These are phyloP conservation scores for Nebria salina DNA, from an alignment of 2,888 invertebrate genomes.

Conservation along the genomic window DNA sequence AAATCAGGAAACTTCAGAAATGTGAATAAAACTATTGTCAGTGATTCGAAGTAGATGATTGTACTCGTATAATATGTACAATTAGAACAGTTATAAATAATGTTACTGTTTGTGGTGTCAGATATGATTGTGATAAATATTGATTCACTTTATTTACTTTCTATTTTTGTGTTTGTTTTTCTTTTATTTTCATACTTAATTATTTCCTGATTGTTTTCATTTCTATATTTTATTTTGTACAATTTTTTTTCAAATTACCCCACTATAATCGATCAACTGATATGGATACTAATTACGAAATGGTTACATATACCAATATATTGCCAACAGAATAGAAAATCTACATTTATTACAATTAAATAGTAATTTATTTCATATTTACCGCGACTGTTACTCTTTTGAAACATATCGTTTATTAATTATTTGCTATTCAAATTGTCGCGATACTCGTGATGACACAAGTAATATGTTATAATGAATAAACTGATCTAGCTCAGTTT, in stretches of 20 bases:
- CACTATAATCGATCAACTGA: neutral
- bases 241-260: neutral
- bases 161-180: neutral
- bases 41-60: neutral
- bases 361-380: no score
- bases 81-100: neutral
- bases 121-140: conserved; percentile 1
- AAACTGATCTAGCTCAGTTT: no score
- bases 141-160: neutral
- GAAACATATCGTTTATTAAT: no score
- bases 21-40: neutral
- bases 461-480: no score
- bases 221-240: neutral
- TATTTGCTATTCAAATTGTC: no score
- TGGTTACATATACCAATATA: no score
- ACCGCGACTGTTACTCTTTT: no score
- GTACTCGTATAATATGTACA: neutral
- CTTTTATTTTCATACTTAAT: neutral
- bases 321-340: no score
- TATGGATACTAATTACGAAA: no score
- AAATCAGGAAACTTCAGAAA: neutral
- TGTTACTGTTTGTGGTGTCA: conserved; percentile 1
- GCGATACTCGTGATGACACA: no score
- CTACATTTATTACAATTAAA: no score
- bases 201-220: neutral